Evolutionary conservation across 2,113 vertebrate genomes (phyloP), one percentile per base, ranked within the genome.

Genomic region (Zosterops borbonicus): DNA sequence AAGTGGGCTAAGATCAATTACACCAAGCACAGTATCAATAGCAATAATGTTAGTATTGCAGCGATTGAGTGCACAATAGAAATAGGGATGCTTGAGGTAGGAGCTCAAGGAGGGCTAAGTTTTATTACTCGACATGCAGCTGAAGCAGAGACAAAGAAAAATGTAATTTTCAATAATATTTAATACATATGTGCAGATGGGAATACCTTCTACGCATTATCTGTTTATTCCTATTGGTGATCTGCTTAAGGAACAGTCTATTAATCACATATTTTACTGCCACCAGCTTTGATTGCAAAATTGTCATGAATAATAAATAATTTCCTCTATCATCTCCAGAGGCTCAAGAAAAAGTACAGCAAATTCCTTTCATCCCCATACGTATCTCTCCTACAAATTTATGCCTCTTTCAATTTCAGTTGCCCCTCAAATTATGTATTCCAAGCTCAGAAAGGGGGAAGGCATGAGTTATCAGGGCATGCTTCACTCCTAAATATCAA

Each of bases 181-280:
- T 82, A 86, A 86, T 63, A 62, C 5, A 4, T 80, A 64, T 31
- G 17, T 46, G 56, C 47, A 93, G 52, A 70, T 75, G 33, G 49
- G 46, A 95, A 73, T 47, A 39, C 58, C 55, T 79, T 9, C 69
- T 87, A 62, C 22, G 3, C 39, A 35, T 80, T 90, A 80, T 39
- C 69, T 96, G 74, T 86, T 92, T 83, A 69, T 87, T 93, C 9
- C 0, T 60, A 53, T 39, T 58, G n/a, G n/a, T 87, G 74, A 95
- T 75, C 69, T 84, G 82, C 77, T 60, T 67, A 81, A 89, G 64
- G 53, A 89, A 56, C 31, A 78, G 49, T 53, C 77, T 92, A 94
- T 91, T 94, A 92, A 94, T 78, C 89, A 92, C 39, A 20, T 49
- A 89, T 65, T 94, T 95, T 60, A 89, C 52, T 95, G 70, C 74